Conservation (phyloP, 2,113 vertebrate genomes). For the Ailuropoda melanoleuca region DNA sequence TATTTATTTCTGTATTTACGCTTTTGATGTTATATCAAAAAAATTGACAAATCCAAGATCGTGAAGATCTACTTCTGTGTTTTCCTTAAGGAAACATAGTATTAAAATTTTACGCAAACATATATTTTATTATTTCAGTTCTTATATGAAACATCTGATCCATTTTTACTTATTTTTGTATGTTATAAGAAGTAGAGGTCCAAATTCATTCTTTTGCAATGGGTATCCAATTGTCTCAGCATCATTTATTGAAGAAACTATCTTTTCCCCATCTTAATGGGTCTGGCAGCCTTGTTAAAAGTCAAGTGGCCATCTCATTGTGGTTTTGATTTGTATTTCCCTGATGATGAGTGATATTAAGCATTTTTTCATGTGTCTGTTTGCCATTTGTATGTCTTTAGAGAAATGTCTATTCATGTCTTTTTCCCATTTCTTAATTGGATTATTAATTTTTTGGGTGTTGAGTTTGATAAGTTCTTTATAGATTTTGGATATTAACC, state of each 20-base stretch:
- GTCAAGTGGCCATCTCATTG: not conserved
- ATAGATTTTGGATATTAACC: no score
- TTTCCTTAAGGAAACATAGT: not conserved
- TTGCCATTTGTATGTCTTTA: no score
- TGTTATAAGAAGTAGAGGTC: not conserved
- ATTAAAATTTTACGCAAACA: not conserved
- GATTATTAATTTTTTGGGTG: no score
- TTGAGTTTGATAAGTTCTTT: no score
- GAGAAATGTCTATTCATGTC: no score
- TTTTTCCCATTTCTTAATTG: no score
- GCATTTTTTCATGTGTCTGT: no score
- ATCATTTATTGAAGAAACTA: not conserved
- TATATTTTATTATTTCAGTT: not conserved
- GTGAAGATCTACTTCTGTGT: not conserved
- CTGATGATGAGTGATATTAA: no score
- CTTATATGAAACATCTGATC: not conserved
- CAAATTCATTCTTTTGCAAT: slow-evolving; percentile 1
- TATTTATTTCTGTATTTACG: not conserved
- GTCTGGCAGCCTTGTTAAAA: not conserved
- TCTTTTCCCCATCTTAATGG: not conserved
- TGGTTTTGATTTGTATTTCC: no score
- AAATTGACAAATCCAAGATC: not conserved
- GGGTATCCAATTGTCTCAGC: not conserved
- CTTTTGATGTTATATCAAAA: not conserved
- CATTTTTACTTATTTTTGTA: not conserved